Evolutionary conservation across 35 echinoderm and acorn worm species (phyloP).

Genomic region (Heliocidaris tuberculata): DNA sequence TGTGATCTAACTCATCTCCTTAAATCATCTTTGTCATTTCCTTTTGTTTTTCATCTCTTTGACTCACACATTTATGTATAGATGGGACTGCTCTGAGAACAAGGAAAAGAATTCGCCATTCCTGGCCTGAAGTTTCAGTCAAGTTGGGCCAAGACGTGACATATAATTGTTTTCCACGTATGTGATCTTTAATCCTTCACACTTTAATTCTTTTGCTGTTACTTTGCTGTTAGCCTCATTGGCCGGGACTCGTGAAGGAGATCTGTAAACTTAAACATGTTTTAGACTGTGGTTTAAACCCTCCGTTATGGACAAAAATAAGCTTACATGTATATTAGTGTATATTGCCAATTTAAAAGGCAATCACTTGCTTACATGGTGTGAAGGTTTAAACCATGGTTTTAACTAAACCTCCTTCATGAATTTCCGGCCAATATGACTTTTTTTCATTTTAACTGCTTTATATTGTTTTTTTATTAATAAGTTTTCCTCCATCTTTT

Average conservation of each 20-base stretch:
- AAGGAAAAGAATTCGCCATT: slow-evolving; percentile 11
- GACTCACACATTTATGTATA: slow-evolving; percentile 22
- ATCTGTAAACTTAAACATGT: not conserved
- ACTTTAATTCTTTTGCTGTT: not conserved
- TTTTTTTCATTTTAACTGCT: not conserved
- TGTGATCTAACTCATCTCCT: not conserved
- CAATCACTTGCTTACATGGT: no score
- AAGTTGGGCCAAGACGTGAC: slow-evolving; percentile 39
- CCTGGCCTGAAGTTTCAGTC: slow-evolving; percentile 26
- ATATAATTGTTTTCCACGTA: slow-evolving; percentile 43
- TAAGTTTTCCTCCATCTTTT: not conserved
- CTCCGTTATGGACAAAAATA: no score
- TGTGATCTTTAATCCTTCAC: slow-evolving; percentile 8
- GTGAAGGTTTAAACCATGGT: no score
- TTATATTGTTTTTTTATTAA: not conserved
- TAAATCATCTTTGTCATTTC: not conserved
- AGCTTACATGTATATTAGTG: no score
- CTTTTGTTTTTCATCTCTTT: slow-evolving; percentile 15
- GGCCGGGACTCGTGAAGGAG: not conserved
- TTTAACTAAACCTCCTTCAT: not conserved
- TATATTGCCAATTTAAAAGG: no score
- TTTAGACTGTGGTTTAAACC: not conserved
- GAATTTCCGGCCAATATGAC: not conserved
- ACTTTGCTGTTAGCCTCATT: not conserved
- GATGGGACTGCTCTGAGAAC: slow-evolving; percentile 18